These are phyloP conservation scores for Umimayanthus chanpuru DNA, from an alignment of 92 coral and sea anemone species.

Conservation along the genomic window DNA sequence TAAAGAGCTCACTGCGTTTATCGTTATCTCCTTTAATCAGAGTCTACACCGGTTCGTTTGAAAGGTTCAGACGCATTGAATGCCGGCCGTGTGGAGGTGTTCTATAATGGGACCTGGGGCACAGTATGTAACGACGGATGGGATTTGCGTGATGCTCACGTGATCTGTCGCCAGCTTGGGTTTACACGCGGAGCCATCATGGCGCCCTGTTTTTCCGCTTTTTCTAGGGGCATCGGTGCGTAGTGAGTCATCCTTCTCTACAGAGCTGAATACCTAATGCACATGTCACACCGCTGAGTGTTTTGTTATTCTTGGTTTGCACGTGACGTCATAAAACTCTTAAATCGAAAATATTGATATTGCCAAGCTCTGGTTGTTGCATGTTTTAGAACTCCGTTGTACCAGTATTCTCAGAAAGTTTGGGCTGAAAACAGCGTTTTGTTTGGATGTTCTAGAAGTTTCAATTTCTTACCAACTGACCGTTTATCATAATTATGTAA, in stretches of 20 bases:
- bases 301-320: no score
- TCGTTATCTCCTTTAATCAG: neutral
- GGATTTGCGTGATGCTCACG: slow-evolving; percentile 39
- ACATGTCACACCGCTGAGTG: no score
- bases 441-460: no score
- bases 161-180: slow-evolving; percentile 46
- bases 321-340: no score
- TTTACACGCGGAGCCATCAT: slow-evolving; percentile 19
- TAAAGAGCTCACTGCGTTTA: neutral
- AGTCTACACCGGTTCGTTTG: slow-evolving; percentile 19
- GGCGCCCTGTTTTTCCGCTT: slow-evolving; percentile 30
- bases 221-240: neutral
- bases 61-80: neutral
- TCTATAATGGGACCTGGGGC: slow-evolving; percentile 42
- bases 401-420: no score
- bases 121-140: slow-evolving; percentile 35
- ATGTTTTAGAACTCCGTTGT: no score
- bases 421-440: no score
- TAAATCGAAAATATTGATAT: no score
- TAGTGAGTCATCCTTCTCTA: neutral
- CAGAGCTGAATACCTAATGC: neutral
- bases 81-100: slow-evolving; percentile 36
- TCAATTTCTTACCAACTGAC: no score
- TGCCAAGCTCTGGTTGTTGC: no score
- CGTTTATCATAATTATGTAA: no score